Percentiles rank a stretch among this genome's conserved stretches.
Evolutionary conservation across 2,113 vertebrate genomes (phyloP).

Genomic region (Azemiops feae): DNA sequence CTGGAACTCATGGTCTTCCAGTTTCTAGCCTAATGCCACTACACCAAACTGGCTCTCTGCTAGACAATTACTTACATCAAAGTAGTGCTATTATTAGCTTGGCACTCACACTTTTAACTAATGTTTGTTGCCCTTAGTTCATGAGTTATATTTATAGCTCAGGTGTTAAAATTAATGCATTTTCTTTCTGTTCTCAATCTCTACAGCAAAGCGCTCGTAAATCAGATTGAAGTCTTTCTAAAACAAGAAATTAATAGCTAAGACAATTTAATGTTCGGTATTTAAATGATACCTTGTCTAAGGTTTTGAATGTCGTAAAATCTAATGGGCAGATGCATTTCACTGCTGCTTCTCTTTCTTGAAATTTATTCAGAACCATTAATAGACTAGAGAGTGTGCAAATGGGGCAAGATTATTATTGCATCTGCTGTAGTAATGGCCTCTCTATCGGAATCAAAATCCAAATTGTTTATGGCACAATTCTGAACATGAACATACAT

Average conservation of each 20-base stretch:
- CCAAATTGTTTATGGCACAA: neutral
- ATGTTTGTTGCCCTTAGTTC: slow-evolving; percentile 31
- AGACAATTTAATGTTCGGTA: slow-evolving; percentile 31
- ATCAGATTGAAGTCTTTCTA: slow-evolving; percentile 29
- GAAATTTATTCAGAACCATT: neutral
- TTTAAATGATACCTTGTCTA: slow-evolving; percentile 33
- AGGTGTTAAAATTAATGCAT: slow-evolving; percentile 18
- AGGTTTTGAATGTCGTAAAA: slow-evolving; percentile 8
- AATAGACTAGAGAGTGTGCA: neutral
- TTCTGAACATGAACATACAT: neutral
- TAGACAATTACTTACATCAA: neutral
- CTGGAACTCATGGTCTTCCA: neutral
- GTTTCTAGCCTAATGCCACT: neutral
- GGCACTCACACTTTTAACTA: slow-evolving; percentile 48
- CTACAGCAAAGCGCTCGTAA: slow-evolving; percentile 27
- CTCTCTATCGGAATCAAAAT: neutral
- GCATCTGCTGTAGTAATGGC: neutral
- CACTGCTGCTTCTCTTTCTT: neutral
- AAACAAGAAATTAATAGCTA: slow-evolving; percentile 45
- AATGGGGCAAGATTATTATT: neutral
- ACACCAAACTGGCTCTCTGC: neutral
- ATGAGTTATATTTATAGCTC: slow-evolving; percentile 9
- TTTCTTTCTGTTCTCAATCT: slow-evolving; percentile 36
- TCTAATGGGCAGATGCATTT: slow-evolving; percentile 14
- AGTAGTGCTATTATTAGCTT: slow-evolving; percentile 39